Conservation (phyloP, 1,140 invertebrate species). For the Microplitis mediator region DNA sequence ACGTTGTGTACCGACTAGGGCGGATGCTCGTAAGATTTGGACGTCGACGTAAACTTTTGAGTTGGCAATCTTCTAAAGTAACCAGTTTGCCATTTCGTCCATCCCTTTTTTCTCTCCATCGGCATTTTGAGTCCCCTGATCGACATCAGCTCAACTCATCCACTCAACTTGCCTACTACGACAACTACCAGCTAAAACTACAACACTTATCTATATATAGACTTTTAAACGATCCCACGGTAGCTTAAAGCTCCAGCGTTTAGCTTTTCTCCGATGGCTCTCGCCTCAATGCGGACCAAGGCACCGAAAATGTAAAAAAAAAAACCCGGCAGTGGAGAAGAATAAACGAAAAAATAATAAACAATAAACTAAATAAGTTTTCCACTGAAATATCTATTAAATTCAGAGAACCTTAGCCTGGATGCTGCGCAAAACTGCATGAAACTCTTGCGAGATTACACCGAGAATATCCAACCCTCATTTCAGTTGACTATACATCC, state of each 20-base stretch:
- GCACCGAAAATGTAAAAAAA: background rate
- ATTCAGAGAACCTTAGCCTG: background rate
- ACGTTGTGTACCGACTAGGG: background rate
- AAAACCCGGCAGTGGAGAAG: background rate
- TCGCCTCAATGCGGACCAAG: background rate
- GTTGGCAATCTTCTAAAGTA: constrained; percentile 22
- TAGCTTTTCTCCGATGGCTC: background rate
- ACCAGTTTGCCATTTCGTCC: constrained; percentile 17
- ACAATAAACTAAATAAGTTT: background rate
- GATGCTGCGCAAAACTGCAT: background rate
- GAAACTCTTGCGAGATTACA: background rate
- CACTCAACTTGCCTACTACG: background rate
- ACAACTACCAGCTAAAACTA: background rate
- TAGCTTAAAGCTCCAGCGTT: background rate
- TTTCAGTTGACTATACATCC: background rate
- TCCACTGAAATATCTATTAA: background rate
- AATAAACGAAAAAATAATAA: background rate
- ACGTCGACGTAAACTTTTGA: constrained; percentile 6
- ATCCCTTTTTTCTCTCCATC: background rate
- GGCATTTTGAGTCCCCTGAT: background rate
- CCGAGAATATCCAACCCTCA: background rate
- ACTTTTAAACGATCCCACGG: background rate
- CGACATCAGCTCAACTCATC: constrained; percentile 1
- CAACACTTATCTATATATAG: background rate
- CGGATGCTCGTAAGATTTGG: background rate